Percentiles rank a stretch among this genome's conserved stretches.
phyloP scores from a whole-genome alignment of 2,888 invertebrate genomes.

The Hipparchia semele region DNA sequence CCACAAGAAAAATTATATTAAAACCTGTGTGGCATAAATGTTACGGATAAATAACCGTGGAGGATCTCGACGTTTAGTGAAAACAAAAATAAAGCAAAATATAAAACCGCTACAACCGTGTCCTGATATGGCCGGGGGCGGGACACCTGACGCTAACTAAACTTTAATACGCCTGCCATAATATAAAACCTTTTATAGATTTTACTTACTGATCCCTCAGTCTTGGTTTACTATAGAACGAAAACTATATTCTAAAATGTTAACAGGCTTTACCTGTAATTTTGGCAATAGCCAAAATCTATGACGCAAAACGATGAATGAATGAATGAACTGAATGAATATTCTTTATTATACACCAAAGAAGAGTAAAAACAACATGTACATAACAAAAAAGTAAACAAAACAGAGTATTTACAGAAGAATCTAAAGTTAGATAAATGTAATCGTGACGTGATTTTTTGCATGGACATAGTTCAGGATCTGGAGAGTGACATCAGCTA shows the following conservation, averaged over 20 bases:
- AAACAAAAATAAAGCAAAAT: constrained; percentile 24
- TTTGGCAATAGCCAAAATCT: too few relatives aligned
- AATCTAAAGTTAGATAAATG: too few relatives aligned
- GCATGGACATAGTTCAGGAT: too few relatives aligned
- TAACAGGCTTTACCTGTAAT: too few relatives aligned
- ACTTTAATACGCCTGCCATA: neutral
- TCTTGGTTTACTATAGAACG: neutral
- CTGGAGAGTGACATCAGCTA: too few relatives aligned
- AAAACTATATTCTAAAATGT: neutral
- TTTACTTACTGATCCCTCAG: neutral
- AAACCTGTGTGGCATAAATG: constrained; percentile 19
- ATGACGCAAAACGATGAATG: too few relatives aligned
- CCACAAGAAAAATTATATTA: constrained; percentile 10
- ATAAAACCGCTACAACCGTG: constrained; percentile 23
- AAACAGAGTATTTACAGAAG: too few relatives aligned
- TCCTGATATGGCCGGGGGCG: constrained; percentile 25
- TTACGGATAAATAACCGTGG: constrained; percentile 34
- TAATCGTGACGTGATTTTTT: too few relatives aligned
- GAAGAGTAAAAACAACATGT: too few relatives aligned
- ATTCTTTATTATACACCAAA: too few relatives aligned
- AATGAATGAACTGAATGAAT: too few relatives aligned
- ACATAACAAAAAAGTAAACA: too few relatives aligned
- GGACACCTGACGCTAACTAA: constrained; percentile 27
- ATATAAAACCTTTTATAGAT: constrained; percentile 7
- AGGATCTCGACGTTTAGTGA: constrained; percentile 29